Evolutionary conservation across 2,888 invertebrate species (phyloP).

Genomic region (Cerceris rybyensis): DNA sequence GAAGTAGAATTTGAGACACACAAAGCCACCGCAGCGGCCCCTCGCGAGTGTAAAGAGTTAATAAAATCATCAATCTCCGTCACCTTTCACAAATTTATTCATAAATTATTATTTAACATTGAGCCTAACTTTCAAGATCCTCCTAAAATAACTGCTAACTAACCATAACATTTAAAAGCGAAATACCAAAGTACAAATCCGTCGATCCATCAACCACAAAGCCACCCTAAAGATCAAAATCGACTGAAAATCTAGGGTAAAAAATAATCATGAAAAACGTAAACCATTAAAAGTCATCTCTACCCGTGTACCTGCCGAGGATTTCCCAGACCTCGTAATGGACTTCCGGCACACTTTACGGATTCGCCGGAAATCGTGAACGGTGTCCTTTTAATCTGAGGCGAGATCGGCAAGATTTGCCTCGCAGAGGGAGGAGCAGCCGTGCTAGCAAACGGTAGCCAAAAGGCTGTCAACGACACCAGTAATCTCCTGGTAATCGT

Average conservation of each 20-base stretch:
- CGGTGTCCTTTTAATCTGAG: slow-evolving; percentile 26
- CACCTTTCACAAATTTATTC: no score
- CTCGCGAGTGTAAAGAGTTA: no score
- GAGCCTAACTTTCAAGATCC: no score
- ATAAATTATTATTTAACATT: no score
- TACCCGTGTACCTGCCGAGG: neutral
- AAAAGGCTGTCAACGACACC: slow-evolving; percentile 78
- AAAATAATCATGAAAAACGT: neutral
- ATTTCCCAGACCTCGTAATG: neutral
- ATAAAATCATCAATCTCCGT: no score
- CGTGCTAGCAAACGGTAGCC: slow-evolving; percentile 61
- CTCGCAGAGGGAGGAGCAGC: slow-evolving; percentile 43
- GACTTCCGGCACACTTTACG: slow-evolving; percentile 17
- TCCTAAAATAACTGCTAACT: no score
- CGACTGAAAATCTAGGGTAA: neutral
- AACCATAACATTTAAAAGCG: no score
- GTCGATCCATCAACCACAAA: no score
- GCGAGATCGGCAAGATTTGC: slow-evolving; percentile 29
- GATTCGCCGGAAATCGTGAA: slow-evolving; percentile 3
- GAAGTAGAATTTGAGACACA: no score
- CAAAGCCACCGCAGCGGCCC: no score
- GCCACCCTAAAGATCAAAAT: no score
- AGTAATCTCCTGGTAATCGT: slow-evolving; percentile 80
- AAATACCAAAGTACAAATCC: no score
- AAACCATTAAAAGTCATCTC: neutral